Base-by-base conservation (phyloP, 2,888 invertebrate genomes). In the Incurvaria masculella region DNA sequence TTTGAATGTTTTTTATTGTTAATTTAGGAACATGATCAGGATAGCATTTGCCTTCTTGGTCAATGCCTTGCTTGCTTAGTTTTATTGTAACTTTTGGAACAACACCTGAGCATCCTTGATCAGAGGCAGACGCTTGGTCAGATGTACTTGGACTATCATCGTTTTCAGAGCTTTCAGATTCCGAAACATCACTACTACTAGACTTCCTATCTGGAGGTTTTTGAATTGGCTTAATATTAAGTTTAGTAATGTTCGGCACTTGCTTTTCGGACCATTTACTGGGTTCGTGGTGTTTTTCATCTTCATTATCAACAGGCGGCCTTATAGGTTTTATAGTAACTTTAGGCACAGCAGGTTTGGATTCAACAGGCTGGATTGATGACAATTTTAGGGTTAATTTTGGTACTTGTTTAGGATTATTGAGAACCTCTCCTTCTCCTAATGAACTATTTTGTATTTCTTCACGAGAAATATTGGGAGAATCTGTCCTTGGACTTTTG, bases 111-210 rank as follows among this genome's bases (percentile, higher is more conserved):
- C 64, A 53, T 2, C 70, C 71, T 57, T 72, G 72, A 57, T 78
- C 75, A 38, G 75, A 73, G 42, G 69, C 59, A 48, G 75, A 75
- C 39, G 72, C 62, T 59, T 71, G 73, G 54, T 70, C 78, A 49
- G 72, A 72, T 48, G 72, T 70, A 55, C 73, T 81, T 55, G 69
- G 71, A 57, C 59, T 80, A 64, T 68, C 78, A 67, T 78, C 83
- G 78, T 75, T 79, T 63, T 79, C 79, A 49, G 79, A 79, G 58
- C 71, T 79, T 61, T 78, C 80, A 6, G 73, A 79, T 65, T 76
- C 80, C 44, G 79, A 76, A 60, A 75, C 72, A 65, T 78, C 80
- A 69, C 78, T 80, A 56, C 73, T 79, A 55, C 75, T 74, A 20
- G 75, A 78, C 58, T 76, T 79, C 56, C 78, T 68, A 55, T 76